Conservation (phyloP, 2,888 invertebrate species). For the Standfussiana lucernea region DNA sequence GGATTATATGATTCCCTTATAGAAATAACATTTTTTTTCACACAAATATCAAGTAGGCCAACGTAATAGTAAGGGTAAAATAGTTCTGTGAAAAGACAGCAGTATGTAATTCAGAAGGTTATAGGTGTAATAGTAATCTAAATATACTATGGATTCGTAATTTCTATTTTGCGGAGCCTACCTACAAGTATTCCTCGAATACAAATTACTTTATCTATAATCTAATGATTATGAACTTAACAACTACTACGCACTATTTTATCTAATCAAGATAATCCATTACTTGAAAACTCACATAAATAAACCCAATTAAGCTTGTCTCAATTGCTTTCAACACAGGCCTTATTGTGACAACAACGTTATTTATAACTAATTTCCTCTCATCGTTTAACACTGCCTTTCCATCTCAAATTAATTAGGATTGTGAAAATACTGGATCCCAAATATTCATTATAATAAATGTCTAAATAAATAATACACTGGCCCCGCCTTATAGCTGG, state of each 20-base stretch:
- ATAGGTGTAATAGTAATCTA: background rate
- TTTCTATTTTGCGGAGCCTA: background rate
- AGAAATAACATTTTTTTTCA: background rate
- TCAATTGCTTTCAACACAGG: background rate
- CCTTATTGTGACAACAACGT: background rate
- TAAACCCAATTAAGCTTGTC: background rate
- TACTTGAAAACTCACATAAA: background rate
- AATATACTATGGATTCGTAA: background rate
- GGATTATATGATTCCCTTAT: background rate
- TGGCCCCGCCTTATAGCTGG: background rate
- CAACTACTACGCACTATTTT: background rate
- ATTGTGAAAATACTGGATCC: background rate
- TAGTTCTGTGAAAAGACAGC: background rate
- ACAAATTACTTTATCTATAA: background rate
- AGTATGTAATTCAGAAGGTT: background rate
- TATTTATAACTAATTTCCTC: background rate
- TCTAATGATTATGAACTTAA: background rate
- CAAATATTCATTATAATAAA: background rate
- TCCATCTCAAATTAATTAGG: background rate
- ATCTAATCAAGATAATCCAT: background rate
- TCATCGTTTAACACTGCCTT: background rate
- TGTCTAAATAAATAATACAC: background rate
- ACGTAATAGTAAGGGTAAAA: background rate
- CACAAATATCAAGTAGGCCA: background rate
- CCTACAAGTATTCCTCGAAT: background rate